Evolutionary conservation across 2,888 invertebrate genomes (phyloP).

Genomic region (Noctua comes): DNA sequence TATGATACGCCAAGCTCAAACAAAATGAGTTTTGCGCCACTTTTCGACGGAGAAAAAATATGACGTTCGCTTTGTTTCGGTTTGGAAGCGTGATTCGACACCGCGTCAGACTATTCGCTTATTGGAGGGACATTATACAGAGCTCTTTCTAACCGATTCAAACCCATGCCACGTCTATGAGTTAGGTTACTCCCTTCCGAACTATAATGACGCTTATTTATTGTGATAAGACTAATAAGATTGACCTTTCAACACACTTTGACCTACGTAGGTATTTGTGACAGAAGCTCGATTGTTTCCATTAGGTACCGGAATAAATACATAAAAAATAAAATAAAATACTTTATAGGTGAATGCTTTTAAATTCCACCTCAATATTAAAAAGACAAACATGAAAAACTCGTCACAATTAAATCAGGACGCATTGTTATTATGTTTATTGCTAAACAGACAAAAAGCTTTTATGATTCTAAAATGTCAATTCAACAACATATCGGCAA

Average conservation of each 20-base stretch:
- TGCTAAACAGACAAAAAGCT: conserved; percentile 32
- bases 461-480: conserved; percentile 25
- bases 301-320: not conserved
- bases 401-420: not conserved
- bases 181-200: not conserved
- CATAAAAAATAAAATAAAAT: not conserved
- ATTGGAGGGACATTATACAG: not conserved
- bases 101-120: not conserved
- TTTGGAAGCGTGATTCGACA: not conserved
- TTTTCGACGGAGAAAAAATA: not conserved
- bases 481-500: conserved; percentile 3
- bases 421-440: not conserved
- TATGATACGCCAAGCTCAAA: not conserved
- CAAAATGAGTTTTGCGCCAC: not conserved
- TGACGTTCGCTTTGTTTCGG: too few relatives aligned
- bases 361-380: not conserved
- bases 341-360: not conserved
- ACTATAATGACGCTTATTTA: not conserved
- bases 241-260: not conserved
- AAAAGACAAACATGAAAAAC: not conserved
- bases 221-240: conserved; percentile 5
- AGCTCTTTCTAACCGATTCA: not conserved
- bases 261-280: not conserved
- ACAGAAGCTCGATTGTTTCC: not conserved
- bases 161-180: not conserved